Conservation (phyloP, 1,140 invertebrate species). For the Globodera rostochiensis region DNA sequence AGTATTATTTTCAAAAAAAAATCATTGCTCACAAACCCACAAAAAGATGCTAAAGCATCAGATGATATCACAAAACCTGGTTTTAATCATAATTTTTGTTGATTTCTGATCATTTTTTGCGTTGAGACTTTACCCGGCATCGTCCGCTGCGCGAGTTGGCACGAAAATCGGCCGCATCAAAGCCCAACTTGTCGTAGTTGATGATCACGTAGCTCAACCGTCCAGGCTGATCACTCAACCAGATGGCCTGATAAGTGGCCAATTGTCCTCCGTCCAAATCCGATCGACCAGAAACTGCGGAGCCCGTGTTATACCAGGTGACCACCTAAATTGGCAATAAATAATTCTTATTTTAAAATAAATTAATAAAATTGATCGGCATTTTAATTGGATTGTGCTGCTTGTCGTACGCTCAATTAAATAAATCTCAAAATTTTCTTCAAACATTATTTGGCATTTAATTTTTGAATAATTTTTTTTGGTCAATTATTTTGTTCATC, state of each 20-base stretch:
- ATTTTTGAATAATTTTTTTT: too few species aligned
- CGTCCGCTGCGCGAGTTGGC: constrained; percentile 60
- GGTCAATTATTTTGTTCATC: too few species aligned
- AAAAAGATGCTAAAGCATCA: too few species aligned
- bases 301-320: constrained; percentile 65
- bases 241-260: constrained; percentile 64
- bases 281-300: constrained; percentile 61
- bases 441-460: too few species aligned
- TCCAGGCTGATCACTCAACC: constrained; percentile 60
- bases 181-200: constrained; percentile 64
- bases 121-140: constrained; percentile 48
- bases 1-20: too few species aligned
- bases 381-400: too few species aligned
- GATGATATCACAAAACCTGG: too few species aligned
- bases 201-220: constrained; percentile 61
- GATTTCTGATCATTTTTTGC: background rate
- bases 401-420: too few species aligned
- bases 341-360: background rate
- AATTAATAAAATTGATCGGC: too few species aligned
- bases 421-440: too few species aligned
- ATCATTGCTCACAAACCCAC: too few species aligned
- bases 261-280: constrained; percentile 63
- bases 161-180: constrained; percentile 64
- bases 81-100: too few species aligned
- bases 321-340: constrained; percentile 35